Conservation (phyloP, 2,113 vertebrate species). For the Micromys minutus region DNA sequence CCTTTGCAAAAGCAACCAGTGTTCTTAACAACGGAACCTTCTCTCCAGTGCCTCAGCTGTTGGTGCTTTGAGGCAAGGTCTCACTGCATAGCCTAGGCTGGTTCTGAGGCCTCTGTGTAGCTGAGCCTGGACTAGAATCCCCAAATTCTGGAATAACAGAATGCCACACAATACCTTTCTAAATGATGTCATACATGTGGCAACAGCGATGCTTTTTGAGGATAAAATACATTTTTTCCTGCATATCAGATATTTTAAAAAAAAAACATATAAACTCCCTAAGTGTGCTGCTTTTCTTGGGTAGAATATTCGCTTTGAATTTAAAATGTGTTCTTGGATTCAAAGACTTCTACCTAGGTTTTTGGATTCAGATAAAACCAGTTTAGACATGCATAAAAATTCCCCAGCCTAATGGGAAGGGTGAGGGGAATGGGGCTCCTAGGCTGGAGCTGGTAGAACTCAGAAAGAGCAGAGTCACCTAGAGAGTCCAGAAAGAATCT, state of each 20-base stretch:
- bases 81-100: background rate
- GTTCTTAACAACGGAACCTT: no score
- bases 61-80: no score
- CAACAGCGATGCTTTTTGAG: conserved; percentile 7
- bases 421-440: background rate
- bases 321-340: background rate
- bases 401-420: background rate
- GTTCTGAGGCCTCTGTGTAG: background rate
- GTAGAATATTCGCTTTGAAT: background rate
- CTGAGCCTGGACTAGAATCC: background rate
- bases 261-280: background rate
- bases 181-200: background rate
- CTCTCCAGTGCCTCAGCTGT: background rate
- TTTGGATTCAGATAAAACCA: background rate
- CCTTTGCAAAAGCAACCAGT: background rate
- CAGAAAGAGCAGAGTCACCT: background rate
- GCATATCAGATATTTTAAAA: background rate
- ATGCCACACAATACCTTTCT: background rate
- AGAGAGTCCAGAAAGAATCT: background rate
- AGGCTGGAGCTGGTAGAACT: background rate
- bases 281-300: background rate
- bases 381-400: background rate
- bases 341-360: background rate
- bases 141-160: background rate
- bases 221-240: background rate